Conservation (phyloP, 2,888 invertebrate species). For the Meiosimyza decipiens region DNA sequence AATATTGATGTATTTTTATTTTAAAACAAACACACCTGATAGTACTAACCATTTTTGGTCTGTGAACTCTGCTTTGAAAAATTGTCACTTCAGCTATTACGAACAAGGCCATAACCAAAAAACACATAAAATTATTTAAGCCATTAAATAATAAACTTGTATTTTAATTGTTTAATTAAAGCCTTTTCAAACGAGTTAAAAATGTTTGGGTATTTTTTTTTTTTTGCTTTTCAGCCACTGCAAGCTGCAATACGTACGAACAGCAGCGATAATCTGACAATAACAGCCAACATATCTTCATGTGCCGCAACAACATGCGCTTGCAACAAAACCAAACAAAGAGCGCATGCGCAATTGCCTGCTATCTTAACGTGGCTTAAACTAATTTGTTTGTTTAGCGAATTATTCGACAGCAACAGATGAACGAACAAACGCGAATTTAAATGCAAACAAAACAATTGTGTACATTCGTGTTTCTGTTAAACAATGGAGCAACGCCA, state of each 20-base stretch:
- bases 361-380: slow-evolving; percentile 1
- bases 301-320: neutral
- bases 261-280: neutral
- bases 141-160: too few species aligned
- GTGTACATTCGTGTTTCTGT: neutral
- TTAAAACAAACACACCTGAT: too few species aligned
- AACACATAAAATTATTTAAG: too few species aligned
- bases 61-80: too few species aligned
- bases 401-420: neutral
- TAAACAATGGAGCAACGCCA: neutral
- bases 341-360: slow-evolving; percentile 20
- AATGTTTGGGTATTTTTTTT: too few species aligned
- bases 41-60: too few species aligned
- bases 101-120: too few species aligned
- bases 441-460: neutral
- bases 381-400: slow-evolving; percentile 2
- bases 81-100: too few species aligned
- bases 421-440: neutral
- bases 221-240: neutral
- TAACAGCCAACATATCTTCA: neutral
- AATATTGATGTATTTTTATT: too few species aligned
- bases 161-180: too few species aligned
- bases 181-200: too few species aligned
- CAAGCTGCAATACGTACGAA: neutral
- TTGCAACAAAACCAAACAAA: neutral